Evolutionary conservation across 2,797 vertebrate genomes (phyloP), one percentile per base, ranked within the genome.

Genomic region (Clarias fuscus): DNA sequence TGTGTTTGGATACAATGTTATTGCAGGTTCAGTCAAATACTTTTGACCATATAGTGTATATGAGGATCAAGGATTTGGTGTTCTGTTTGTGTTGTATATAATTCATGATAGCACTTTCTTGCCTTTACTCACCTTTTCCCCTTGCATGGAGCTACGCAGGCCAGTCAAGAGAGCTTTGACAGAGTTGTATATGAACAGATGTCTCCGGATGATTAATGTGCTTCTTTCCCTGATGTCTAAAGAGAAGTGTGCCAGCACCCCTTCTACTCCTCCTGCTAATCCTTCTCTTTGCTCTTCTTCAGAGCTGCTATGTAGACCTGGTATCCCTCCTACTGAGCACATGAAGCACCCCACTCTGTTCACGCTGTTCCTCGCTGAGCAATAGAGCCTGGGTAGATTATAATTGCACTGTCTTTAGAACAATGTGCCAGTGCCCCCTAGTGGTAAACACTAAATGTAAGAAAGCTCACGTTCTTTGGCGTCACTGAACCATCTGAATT

Each of bases 121-220:
- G 84, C 91, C 84, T 84, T 83, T 22, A 1, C 78, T 65, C 75
- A 48, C 75, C 79, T 84, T 56, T 37, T 37, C 30, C 88, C 64
- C 75, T 84, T 67, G 62, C 58, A 59, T 78, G 53, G 27, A 43
- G 81, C 62, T 86, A 64, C 62, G 81, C 79, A 78, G 83, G 68
- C 58, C 27, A 85, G 86, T 79, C 88, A 84, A 81, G 67, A 88
- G 76, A 53, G 91, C 93, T 94, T 93, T 95, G 94, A 95, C 93
- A 93, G 93, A 91, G 93, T 93, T 94, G 91, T 95, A 92, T 94
- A 95, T 94, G 93, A 95, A 93, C 94, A 96, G 94, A 95, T 95
- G 94, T 95, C 94, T 94, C 90, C 88, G 89, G 92, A 89, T 95
- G 94, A 96, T 95, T 94, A 95, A 95, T 95, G 94, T 93, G 92